Percentiles rank a stretch among this genome's conserved stretches.
Conservation (phyloP, 2,888 invertebrate species). For the Formica aserva region DNA sequence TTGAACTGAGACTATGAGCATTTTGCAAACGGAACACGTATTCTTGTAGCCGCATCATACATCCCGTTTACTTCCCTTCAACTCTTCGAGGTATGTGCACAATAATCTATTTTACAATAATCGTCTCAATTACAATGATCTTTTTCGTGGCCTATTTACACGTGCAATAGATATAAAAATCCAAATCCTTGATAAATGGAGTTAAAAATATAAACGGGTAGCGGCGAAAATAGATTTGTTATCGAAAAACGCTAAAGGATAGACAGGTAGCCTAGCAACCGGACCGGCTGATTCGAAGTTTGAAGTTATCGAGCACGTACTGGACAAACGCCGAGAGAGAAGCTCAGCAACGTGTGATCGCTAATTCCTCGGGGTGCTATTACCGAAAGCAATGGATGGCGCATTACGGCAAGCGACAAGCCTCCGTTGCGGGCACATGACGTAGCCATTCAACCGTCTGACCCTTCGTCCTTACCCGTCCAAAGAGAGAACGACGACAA, state of each 20-base stretch:
- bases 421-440: slow-evolving; percentile 71
- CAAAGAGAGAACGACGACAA: slow-evolving; percentile 73
- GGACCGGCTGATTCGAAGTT: slow-evolving; percentile 14
- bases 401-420: slow-evolving; percentile 71
- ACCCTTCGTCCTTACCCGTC: slow-evolving; percentile 72
- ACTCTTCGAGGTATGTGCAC: background rate
- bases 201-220: background rate
- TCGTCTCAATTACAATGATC: slow-evolving; percentile 15
- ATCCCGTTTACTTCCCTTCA: slow-evolving; percentile 12
- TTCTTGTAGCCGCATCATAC: slow-evolving; percentile 6
- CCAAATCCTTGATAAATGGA: background rate
- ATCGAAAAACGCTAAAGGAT: background rate
- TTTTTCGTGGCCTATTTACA: background rate
- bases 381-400: slow-evolving; percentile 74
- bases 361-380: slow-evolving; percentile 76
- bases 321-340: slow-evolving; percentile 62
- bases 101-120: slow-evolving; percentile 14
- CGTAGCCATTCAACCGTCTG: slow-evolving; percentile 67
- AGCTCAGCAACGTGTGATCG: slow-evolving; percentile 77
- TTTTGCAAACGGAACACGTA: slow-evolving; percentile 45
- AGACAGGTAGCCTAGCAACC: background rate
- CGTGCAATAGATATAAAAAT: slow-evolving; percentile 6
- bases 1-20: slow-evolving; percentile 18
- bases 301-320: slow-evolving; percentile 71
- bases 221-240: background rate